phyloP scores from a whole-genome alignment of 1,140 invertebrate species.

The Bilobella aurantiaca region DNA sequence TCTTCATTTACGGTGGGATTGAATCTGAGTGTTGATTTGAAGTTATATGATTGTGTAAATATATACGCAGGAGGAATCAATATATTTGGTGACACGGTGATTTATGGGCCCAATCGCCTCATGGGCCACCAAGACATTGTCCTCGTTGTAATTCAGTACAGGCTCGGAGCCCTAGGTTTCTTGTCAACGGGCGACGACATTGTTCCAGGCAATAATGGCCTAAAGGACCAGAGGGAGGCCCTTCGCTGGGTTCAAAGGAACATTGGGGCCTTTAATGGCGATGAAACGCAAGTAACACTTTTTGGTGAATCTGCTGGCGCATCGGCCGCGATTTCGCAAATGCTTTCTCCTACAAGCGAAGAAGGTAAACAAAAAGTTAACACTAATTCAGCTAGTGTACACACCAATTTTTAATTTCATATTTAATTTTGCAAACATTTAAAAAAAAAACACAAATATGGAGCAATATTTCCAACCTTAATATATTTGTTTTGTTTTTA shows the following conservation, averaged over 20 bases:
- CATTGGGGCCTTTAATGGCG: slow-evolving; percentile 12
- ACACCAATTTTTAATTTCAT: too few relatives aligned
- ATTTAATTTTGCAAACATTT: too few relatives aligned
- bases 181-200: slow-evolving; percentile 14
- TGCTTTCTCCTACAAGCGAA: too few relatives aligned
- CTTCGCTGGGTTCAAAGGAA: slow-evolving; percentile 16
- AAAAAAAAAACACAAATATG: too few relatives aligned
- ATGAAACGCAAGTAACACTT: slow-evolving; percentile 11
- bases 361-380: too few relatives aligned
- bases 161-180: slow-evolving; percentile 47
- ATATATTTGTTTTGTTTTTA: too few relatives aligned
- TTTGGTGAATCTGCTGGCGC: slow-evolving; percentile 16
- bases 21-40: too few relatives aligned
- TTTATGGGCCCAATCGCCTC: slow-evolving; percentile 1
- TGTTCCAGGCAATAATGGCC: slow-evolving; percentile 17
- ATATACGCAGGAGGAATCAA: background rate
- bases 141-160: slow-evolving; percentile 54
- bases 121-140: slow-evolving; percentile 45
- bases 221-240: slow-evolving; percentile 17
- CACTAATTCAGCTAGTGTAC: too few relatives aligned
- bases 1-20: slow-evolving; percentile 6
- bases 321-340: too few relatives aligned
- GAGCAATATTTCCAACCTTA: too few relatives aligned
- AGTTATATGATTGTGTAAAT: too few relatives aligned
- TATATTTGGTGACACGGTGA: slow-evolving; percentile 1